Evolutionary conservation across 2,888 invertebrate species (phyloP), one percentile per base, ranked within the genome.

Genomic region (Andrena praecox): DNA sequence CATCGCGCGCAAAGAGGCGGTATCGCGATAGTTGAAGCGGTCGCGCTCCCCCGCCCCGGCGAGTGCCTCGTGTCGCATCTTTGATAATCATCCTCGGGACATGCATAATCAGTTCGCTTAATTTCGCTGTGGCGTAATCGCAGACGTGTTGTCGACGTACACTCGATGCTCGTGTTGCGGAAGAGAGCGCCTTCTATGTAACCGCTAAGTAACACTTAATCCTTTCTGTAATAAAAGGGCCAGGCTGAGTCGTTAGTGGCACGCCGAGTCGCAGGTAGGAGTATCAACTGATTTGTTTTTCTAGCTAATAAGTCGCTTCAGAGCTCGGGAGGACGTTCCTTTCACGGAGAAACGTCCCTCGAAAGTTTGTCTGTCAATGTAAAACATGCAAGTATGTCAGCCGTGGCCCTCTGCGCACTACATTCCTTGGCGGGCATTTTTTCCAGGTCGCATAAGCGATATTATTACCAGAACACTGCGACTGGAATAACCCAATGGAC

Each of bases 401-500:
- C 31, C 48, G 20, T 56, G n/a, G 8, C 33, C 48, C n/a, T 74
- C 81, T 16, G n/a, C 48, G 24, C 68, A 29, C 52, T 82, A 82
- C 68, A 83, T 82, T 29, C 54, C 4, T 35, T 12, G 33, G 72
- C 83, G 91, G 90, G 90, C 91, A 89, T 87, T 92, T 92, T 89
- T 92, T 92, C 93, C 95, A 96, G 96, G 94, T 94, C 95, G 89
- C 95, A 95, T 95, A 96, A 96, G 94, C 95, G 96, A 88, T 96
- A 96, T 94, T 96, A 95, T 95, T 96, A 96, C 94, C 95, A 95
- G 91, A 96, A 96, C 93, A 92, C 94, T 82, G 91, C 92, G 82
- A 95, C 95, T 33, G 96, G 95, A 50, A 95, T 95, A 83, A 95
- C 95, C 67, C 96, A 96, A 91, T 96, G 96, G 96, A 96, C 96